Base-by-base conservation (phyloP, 2,797 vertebrate species). In the Hippocampus kuda region DNA sequence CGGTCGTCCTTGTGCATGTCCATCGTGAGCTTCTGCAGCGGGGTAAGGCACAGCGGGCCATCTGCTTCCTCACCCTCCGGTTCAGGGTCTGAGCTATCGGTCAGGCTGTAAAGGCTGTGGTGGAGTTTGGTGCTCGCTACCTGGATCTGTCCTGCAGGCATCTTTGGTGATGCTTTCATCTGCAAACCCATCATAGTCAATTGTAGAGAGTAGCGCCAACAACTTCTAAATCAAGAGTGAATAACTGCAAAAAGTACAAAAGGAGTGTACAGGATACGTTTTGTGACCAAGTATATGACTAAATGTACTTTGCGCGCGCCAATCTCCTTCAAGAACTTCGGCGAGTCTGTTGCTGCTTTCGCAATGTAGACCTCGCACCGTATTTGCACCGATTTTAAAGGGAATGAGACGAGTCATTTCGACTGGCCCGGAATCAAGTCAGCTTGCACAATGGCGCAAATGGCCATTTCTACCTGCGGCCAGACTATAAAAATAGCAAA, bases 1-100 rank as follows among this genome's bases (percentile, higher is more conserved):
- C 91, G 92, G 85, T 95, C 90, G 27, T 97, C 90, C 4, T 91
- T 92, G 81, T 92, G 91, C 94, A 98, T 91, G 82, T 94, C 91
- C n/a, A 81, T 80, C 11, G 89, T 94, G 80, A 98, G 89, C 81
- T 91, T 94, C 87, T 98, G 91, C 61, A 98, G 90, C 0, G 95
- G 93, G 0, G 92, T 95, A 85, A 91, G 84, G 54, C 18, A 85
- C 57, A 30, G 84, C 11, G 77, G 72, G 63, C 56, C 72, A 9
- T 74, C 86, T 1, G 77, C 86, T 59, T 81, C 80, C 41, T 86
- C 85, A 0, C 85, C 83, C 3, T 85, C 83, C 0, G 77, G 69
- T 63, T 85, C 69, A 0, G 83, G 85, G 0, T 89, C 91, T 0
- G 85, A 82, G 18, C 92, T 94, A 79, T 93, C 92, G 0, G 92